Base-by-base conservation (phyloP, 2,113 vertebrate species). In the Nestor notabilis region DNA sequence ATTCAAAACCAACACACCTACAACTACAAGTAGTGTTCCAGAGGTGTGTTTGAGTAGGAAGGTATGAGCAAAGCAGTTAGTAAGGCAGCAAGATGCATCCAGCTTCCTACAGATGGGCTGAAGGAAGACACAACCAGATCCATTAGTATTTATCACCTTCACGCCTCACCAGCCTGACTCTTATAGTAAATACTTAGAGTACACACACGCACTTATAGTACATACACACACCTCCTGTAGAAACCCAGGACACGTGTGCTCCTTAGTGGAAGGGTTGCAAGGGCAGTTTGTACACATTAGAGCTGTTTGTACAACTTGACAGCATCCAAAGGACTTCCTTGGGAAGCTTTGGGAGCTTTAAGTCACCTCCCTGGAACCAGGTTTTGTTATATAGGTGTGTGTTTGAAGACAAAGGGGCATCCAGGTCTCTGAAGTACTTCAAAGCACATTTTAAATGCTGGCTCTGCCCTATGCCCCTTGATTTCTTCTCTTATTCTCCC, bases 31-130 rank as follows among this genome's bases (percentile, higher is more conserved):
- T 7, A 4, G 23, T 4, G 47, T 43, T 55, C 55, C 47, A 49
- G 47, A 49, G 69, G 27, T 0, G 5, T 1, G 64, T 27, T 5
- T 3, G 3, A 25, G 11, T 3, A 15, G 35, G 43, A 49, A 33
- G 20, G 29, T 28, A 28, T 25, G 52, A 60, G 53, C 28, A 60
- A 17, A 68, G 63, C 23, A 5, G 39, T 25, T 20, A 9, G 16
- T 13, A 17, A 61, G 58, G 37, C 0, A 5, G 35, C 1, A 21
- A 83, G 80, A 33, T 13, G 10, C 15, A 23, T 17, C 23, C 23
- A 37, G 14, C 43, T 72, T 33, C 66, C 27, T 20, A 39, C 3
- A 19, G 50, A 23, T 20, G 23, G 43, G 33, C 44, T 29, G 11
- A 91, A 91, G 28, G 7, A 33, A 49, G 33, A 52, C 68, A 37